Conservation (phyloP, 2,888 invertebrate genomes). For the Slavum lentiscoides region DNA sequence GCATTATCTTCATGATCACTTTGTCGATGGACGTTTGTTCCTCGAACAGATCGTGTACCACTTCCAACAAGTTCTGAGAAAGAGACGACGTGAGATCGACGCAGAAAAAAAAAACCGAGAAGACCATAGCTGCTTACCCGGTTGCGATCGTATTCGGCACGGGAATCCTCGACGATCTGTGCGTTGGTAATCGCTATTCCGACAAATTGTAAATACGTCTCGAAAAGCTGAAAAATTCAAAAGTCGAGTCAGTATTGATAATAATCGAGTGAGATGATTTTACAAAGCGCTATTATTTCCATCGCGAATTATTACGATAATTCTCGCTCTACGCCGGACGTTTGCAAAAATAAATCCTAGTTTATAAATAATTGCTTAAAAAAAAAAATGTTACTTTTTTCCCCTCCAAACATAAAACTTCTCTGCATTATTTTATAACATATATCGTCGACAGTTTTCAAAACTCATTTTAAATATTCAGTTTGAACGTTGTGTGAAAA, state of each 20-base stretch:
- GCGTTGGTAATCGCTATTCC: slow-evolving; percentile 64
- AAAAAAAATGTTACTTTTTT: too few species aligned
- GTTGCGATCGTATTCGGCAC: slow-evolving; percentile 63
- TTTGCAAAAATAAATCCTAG: too few species aligned
- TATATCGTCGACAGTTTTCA: too few species aligned
- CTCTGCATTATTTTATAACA: too few species aligned
- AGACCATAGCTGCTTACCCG: slow-evolving; percentile 59
- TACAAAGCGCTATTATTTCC: too few species aligned
- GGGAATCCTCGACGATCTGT: slow-evolving; percentile 63
- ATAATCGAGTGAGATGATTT: neutral
- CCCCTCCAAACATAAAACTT: too few species aligned
- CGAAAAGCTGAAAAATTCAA: slow-evolving; percentile 60
- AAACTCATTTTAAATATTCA: too few species aligned
- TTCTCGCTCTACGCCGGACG: too few species aligned
- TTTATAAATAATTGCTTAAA: too few species aligned
- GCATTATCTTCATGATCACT: slow-evolving; percentile 64
- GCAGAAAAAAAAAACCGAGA: too few species aligned
- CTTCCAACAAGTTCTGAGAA: slow-evolving; percentile 62
- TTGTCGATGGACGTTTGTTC: slow-evolving; percentile 63
- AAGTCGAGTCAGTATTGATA: neutral
- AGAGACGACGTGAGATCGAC: neutral
- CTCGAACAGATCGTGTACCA: slow-evolving; percentile 64
- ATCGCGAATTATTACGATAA: too few species aligned
- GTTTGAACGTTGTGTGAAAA: too few species aligned
- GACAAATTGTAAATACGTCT: slow-evolving; percentile 64